Conservation (phyloP, 1,140 invertebrate species). For the Colletes latitarsis region DNA sequence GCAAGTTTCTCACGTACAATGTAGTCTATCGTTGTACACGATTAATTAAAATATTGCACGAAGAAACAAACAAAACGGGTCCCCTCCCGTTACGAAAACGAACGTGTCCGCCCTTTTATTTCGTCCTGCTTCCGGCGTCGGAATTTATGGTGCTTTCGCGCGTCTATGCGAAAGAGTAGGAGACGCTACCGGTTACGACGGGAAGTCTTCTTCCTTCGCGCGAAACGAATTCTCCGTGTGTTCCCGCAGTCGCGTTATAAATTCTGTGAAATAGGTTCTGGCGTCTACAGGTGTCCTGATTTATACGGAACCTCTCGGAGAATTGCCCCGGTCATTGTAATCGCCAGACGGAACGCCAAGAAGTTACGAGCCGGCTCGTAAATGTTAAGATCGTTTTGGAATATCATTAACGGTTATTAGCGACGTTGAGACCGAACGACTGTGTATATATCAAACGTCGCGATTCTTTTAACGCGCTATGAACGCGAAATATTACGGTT, state of each 20-base stretch:
- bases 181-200: slow-evolving; percentile 8
- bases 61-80: too few species aligned
- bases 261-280: slow-evolving; percentile 16
- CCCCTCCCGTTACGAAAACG: too few species aligned
- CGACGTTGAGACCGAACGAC: not conserved
- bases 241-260: slow-evolving; percentile 15
- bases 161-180: not conserved
- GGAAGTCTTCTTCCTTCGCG: not conserved
- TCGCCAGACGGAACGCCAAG: not conserved
- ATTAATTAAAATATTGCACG: too few species aligned
- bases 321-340: not conserved
- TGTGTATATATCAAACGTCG: not conserved
- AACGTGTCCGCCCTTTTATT: slow-evolving; percentile 3
- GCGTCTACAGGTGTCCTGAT: slow-evolving; percentile 26
- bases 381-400: not conserved
- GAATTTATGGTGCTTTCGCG: slow-evolving; percentile 25
- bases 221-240: slow-evolving; percentile 17
- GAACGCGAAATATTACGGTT: slow-evolving; percentile 1
- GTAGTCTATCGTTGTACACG: too few species aligned
- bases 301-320: not conserved
- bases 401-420: slow-evolving; percentile 18
- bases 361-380: slow-evolving; percentile 5
- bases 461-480: not conserved
- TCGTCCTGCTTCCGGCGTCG: too few species aligned
- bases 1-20: too few species aligned